Percentiles rank a stretch among this genome's conserved stretches.
Conservation (phyloP, 23 tunicate genomes). For the Corella eumyota region DNA sequence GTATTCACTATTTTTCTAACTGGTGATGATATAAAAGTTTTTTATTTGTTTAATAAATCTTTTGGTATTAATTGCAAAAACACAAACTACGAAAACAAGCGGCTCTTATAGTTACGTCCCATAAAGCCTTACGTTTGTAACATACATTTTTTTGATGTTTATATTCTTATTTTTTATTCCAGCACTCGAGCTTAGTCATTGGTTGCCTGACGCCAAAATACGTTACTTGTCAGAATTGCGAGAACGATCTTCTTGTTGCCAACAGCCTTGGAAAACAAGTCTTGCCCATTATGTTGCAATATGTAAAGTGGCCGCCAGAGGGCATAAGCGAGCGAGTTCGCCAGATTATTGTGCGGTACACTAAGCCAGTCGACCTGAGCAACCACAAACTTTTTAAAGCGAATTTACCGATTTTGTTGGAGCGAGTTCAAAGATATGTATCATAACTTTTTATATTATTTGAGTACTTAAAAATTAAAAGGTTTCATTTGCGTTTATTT, state of each 20-base stretch:
- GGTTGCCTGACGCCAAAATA: slow-evolving; percentile 70
- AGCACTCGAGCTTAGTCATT: slow-evolving; percentile 38
- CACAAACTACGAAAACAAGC: too few species aligned
- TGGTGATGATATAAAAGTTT: too few species aligned
- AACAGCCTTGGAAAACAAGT: slow-evolving; percentile 41
- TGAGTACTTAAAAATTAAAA: too few species aligned
- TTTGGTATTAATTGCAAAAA: too few species aligned
- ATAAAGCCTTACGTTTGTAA: too few species aligned
- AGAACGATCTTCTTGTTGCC: slow-evolving; percentile 46
- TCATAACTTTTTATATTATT: too few species aligned
- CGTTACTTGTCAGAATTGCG: slow-evolving; percentile 60
- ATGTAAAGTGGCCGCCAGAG: slow-evolving; percentile 65
- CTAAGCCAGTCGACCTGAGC: slow-evolving; percentile 63
- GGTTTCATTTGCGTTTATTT: too few species aligned
- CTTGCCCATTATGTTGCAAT: slow-evolving; percentile 53
- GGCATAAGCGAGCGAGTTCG: slow-evolving; percentile 43
- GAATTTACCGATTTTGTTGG: slow-evolving; percentile 33
- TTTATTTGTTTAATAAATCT: too few species aligned
- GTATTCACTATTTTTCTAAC: too few species aligned
- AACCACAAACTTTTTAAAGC: slow-evolving; percentile 56
- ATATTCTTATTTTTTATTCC: too few species aligned
- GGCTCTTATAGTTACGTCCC: too few species aligned
- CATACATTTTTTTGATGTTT: too few species aligned
- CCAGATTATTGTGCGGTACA: slow-evolving; percentile 24
- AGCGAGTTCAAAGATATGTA: slow-evolving; percentile 14